A percentile compares a stretch with the other conserved stretches of the same genome.
phyloP scores from a whole-genome alignment of 2,888 invertebrate genomes.

The Tyria jacobaeae region DNA sequence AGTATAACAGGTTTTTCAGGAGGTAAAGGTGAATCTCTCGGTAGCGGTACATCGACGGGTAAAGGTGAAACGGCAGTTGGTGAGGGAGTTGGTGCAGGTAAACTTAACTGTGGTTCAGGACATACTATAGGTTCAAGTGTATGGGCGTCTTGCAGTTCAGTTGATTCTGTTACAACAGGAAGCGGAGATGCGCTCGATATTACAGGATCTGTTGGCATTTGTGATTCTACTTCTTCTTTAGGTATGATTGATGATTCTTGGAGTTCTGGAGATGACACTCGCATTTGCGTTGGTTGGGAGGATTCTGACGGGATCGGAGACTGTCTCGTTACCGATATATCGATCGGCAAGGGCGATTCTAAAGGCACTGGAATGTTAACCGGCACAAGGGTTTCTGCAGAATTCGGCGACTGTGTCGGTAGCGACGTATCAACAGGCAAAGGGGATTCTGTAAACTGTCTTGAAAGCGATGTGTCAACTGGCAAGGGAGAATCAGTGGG shows the following conservation, averaged over 20 bases:
- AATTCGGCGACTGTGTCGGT: constrained; percentile 26
- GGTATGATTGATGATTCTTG: constrained; percentile 36
- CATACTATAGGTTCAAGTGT: constrained; percentile 9
- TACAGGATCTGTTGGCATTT: constrained; percentile 45
- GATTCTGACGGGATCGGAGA: constrained; percentile 46
- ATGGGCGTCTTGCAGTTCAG: constrained; percentile 8
- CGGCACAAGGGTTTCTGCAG: constrained; percentile 33
- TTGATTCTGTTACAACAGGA: constrained; percentile 18
- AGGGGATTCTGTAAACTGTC: constrained; percentile 50
- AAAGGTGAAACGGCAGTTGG: constrained; percentile 36
- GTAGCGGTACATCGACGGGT: constrained; percentile 44
- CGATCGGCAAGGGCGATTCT: constrained; percentile 45
- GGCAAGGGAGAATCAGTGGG: constrained; percentile 46
- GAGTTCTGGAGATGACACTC: constrained; percentile 19
- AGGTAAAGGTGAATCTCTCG: constrained; percentile 42
- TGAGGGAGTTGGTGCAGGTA: neutral
- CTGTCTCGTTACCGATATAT: constrained; percentile 37
- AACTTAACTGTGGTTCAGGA: constrained; percentile 14
- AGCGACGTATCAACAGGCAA: constrained; percentile 34
- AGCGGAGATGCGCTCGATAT: constrained; percentile 48
- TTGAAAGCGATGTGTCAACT: constrained; percentile 32
- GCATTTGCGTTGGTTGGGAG: constrained; percentile 37
- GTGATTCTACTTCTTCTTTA: no score
- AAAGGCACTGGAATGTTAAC: constrained; percentile 36
- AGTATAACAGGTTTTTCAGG: constrained; percentile 27